Evolutionary conservation across 2,888 invertebrate genomes (phyloP).

Genomic region (Lutraria lutraria): DNA sequence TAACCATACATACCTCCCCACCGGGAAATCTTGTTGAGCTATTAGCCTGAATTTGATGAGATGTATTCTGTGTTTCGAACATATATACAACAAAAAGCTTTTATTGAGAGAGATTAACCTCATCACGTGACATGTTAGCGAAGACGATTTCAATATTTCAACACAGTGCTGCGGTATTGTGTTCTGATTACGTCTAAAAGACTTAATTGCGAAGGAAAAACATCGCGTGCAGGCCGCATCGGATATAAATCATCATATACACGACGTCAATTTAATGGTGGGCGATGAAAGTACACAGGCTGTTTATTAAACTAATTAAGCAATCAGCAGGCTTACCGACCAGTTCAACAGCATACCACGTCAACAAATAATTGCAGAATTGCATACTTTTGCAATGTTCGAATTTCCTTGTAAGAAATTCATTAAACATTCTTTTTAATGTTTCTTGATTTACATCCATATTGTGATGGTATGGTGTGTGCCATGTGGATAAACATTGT

Average conservation of each 20-base stretch:
- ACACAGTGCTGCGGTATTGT: neutral
- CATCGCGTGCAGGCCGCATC: neutral
- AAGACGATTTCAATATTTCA: neutral
- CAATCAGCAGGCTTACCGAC: neutral
- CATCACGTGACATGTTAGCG: neutral
- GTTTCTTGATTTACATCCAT: neutral
- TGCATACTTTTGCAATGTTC: neutral
- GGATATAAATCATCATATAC: neutral
- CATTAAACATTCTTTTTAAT: neutral
- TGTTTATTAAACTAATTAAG: neutral
- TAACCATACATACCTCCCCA: neutral
- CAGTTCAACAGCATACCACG: neutral
- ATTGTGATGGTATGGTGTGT: neutral
- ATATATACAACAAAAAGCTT: slow-evolving; percentile 14
- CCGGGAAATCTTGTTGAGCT: neutral
- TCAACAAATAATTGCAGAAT: neutral
- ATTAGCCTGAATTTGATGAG: neutral
- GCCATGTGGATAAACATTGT: neutral
- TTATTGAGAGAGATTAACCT: slow-evolving; percentile 4
- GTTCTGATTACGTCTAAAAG: too few relatives aligned
- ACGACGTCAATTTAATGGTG: neutral
- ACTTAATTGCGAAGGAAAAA: neutral
- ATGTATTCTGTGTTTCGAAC: neutral
- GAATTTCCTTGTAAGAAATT: neutral
- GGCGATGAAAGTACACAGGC: neutral